Evolutionary conservation across 1,140 invertebrate species (phyloP), one percentile per base, ranked within the genome.

Genomic region (Leptinotarsa defecta): DNA sequence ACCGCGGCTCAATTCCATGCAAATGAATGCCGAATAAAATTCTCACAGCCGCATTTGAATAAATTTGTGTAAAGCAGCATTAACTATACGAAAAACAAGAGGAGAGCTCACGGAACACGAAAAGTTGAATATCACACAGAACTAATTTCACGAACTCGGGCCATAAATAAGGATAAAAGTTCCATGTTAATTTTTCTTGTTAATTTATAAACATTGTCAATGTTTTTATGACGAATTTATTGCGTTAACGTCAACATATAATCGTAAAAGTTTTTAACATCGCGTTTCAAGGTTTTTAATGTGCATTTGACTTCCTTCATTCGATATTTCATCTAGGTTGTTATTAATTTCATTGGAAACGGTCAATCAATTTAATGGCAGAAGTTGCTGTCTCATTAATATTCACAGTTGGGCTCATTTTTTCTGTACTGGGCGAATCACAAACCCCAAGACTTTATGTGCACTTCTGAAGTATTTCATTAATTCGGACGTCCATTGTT

Each of bases 151-250:
- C 15, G 4, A 15, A 17, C 52, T 17, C 13, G n/a, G 8, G 52
- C 15, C 52, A 57, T 57, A 4, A 70, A 70, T 70, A 57, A 70
- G 48, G 3, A 70, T 70, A 70, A 43, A n/a, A 68, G 17, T 43
- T 19, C 27, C 22, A 24, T 6, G 65, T 68, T 22, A n/a, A 57
- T 57, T 57, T 57, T 57, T 57, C 52, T 57, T 17, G n/a, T 57
- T 57, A 57, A 57, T 57, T 68, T 68, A 68, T 34, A 34, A 68
- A 68, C 65, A 13, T 43, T 68, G 65, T 34, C 65, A 68, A 68
- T 68, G 65, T 68, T 68, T 68, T 68, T 68, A 68, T 68, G 65
- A 68, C 65, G 43, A 68, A 43, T 43, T 43, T 24, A 68, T 68
- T 68, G 65, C 27, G 65, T 43, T 22, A 68, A 68, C 65, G 65